These are phyloP conservation scores for Sphecodes monilicornis DNA, from an alignment of 2,888 invertebrate species.

Conservation along the genomic window DNA sequence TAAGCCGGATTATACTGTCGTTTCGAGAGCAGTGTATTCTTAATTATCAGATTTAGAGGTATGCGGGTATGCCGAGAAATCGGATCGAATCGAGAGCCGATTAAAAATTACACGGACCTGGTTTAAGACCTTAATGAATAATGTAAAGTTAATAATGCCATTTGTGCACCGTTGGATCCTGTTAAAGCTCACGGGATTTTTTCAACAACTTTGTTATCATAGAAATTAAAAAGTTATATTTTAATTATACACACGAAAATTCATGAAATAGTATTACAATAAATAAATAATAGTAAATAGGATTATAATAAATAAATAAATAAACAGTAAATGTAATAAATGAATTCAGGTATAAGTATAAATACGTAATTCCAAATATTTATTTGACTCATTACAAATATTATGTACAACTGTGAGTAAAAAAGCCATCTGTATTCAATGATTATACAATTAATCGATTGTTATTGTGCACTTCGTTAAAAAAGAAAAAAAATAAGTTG, in stretches of 20 bases:
- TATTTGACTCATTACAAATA: not conserved
- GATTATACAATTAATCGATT: not conserved
- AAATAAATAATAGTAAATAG: not conserved
- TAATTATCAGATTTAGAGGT: constrained; percentile 63
- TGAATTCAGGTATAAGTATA: too few relatives aligned
- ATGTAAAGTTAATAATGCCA: not conserved
- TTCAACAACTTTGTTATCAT: not conserved
- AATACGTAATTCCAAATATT: too few relatives aligned
- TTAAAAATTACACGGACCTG: constrained; percentile 29
- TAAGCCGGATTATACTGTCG: constrained; percentile 67
- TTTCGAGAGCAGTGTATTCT: constrained; percentile 56
- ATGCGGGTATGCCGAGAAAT: constrained; percentile 17
- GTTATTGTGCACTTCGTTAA: not conserved
- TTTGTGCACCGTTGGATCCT: not conserved
- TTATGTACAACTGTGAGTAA: too few relatives aligned
- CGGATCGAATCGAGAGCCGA: constrained; percentile 13
- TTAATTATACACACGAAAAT: not conserved
- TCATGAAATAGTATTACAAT: not conserved
- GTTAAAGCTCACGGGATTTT: not conserved
- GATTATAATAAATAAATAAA: not conserved
- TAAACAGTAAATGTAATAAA: not conserved
- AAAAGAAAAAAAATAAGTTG: not conserved
- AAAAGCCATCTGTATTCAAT: not conserved
- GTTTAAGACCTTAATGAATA: constrained; percentile 37
- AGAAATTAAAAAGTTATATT: not conserved